phyloP scores from a whole-genome alignment of 2,888 invertebrate genomes.

The Agrypnus murinus region DNA sequence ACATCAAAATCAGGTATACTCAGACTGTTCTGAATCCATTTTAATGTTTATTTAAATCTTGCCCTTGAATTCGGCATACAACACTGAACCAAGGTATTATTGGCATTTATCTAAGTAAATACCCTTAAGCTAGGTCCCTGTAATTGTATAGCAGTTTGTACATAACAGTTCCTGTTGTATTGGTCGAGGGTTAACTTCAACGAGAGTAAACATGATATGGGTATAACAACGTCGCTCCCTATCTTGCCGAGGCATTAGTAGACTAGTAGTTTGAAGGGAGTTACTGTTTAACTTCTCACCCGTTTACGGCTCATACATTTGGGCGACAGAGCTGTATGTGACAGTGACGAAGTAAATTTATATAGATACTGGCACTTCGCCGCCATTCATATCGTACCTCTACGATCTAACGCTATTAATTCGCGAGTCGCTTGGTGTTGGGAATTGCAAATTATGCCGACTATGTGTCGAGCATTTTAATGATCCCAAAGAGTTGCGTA shows the following conservation, averaged over 20 bases:
- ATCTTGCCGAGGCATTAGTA: background rate
- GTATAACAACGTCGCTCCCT: background rate
- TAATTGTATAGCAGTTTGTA: slow-evolving; percentile 1
- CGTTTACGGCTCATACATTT: slow-evolving; percentile 14
- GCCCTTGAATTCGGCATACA: no score
- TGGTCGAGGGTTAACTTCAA: slow-evolving; percentile 14
- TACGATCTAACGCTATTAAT: slow-evolving; percentile 30
- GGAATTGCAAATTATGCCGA: slow-evolving; percentile 36
- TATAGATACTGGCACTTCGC: slow-evolving; percentile 19
- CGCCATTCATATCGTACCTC: slow-evolving; percentile 32
- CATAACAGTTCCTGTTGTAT: background rate
- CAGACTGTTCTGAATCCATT: no score
- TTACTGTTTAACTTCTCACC: slow-evolving; percentile 19
- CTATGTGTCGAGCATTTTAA: slow-evolving; percentile 27
- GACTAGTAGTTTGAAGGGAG: slow-evolving; percentile 9
- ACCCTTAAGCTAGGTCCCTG: background rate
- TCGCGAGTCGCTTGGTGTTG: slow-evolving; percentile 21
- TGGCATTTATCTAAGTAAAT: slow-evolving; percentile 10
- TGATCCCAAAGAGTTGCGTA: slow-evolving; percentile 12
- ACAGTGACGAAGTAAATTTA: slow-evolving; percentile 28
- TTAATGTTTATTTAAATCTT: no score
- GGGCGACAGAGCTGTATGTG: slow-evolving; percentile 15
- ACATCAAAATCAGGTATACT: no score
- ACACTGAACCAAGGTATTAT: background rate
- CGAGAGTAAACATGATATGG: slow-evolving; percentile 18